Evolutionary conservation across 2,113 vertebrate species (phyloP).

Genomic region (Sinosuthora webbiana): DNA sequence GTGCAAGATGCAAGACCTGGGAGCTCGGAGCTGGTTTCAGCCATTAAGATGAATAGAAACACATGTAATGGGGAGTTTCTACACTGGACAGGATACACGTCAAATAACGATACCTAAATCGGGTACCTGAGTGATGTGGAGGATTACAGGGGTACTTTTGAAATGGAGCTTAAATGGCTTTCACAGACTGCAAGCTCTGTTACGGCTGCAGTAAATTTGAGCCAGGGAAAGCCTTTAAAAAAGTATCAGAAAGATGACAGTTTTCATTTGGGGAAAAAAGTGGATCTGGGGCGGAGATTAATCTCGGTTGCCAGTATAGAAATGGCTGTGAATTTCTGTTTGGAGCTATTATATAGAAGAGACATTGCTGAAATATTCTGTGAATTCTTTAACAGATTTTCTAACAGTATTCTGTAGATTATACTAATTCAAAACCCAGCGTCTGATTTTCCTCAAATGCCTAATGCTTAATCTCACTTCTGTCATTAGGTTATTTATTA

Average conservation of each 20-base stretch:
- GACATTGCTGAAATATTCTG: not conserved
- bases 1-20: too few relatives aligned
- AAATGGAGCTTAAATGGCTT: not conserved
- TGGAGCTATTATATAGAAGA: not conserved
- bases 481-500: conserved; percentile 51
- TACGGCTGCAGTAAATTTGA: not conserved
- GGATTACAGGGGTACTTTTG: not conserved
- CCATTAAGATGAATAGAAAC: not conserved
- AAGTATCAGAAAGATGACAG: not conserved
- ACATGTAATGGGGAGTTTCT: not conserved
- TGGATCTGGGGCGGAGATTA: not conserved
- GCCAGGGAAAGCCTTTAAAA: not conserved
- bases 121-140: fast-evolving
- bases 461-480: conserved; percentile 71
- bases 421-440: not conserved
- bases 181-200: not conserved
- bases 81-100: too few relatives aligned
- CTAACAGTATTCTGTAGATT: not conserved
- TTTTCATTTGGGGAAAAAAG: not conserved
- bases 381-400: not conserved
- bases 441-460: conserved; percentile 9
- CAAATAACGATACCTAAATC: not conserved
- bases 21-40: not conserved
- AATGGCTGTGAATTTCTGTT: not conserved
- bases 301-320: not conserved